Conservation (phyloP, 2,797 vertebrate species). For the Tympanoctomys barrerae region DNA sequence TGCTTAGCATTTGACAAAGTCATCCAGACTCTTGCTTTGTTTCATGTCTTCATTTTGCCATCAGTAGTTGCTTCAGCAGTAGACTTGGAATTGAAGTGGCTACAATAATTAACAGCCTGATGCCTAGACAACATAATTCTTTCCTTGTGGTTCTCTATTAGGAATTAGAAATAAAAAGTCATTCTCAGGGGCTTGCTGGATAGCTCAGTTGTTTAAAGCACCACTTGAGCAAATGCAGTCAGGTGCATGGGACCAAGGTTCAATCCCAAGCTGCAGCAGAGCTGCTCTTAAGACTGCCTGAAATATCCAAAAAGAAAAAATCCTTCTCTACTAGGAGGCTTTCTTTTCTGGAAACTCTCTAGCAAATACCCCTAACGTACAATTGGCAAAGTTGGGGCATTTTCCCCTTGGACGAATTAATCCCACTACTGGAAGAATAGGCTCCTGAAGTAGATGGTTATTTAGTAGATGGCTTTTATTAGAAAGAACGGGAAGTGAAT, state of each 20-base stretch:
- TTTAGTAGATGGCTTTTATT: neutral
- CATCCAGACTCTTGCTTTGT: neutral
- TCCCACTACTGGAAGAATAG: neutral
- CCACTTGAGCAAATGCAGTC: too few relatives aligned
- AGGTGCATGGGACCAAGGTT: too few relatives aligned
- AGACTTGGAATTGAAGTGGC: constrained; percentile 52
- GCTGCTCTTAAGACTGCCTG: too few relatives aligned
- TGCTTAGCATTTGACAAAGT: constrained; percentile 21
- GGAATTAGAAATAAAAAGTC: neutral
- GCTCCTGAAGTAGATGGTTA: neutral
- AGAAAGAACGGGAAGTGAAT: neutral
- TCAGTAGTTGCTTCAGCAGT: constrained; percentile 7
- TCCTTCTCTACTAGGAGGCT: neutral
- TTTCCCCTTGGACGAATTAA: neutral
- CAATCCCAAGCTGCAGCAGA: too few relatives aligned
- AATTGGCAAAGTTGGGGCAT: neutral
- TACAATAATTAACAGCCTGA: neutral
- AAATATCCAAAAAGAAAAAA: too few relatives aligned
- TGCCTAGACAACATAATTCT: neutral
- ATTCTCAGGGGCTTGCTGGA: too few relatives aligned
- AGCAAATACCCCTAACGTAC: constrained; percentile 9
- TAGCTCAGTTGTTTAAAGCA: too few relatives aligned
- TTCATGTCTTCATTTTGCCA: neutral
- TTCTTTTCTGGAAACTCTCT: neutral
- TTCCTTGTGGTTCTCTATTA: constrained; percentile 46